Percentiles rank a stretch among this genome's conserved stretches.
phyloP scores from a whole-genome alignment of 2,113 vertebrate species.

The Triplophysa siluroides region DNA sequence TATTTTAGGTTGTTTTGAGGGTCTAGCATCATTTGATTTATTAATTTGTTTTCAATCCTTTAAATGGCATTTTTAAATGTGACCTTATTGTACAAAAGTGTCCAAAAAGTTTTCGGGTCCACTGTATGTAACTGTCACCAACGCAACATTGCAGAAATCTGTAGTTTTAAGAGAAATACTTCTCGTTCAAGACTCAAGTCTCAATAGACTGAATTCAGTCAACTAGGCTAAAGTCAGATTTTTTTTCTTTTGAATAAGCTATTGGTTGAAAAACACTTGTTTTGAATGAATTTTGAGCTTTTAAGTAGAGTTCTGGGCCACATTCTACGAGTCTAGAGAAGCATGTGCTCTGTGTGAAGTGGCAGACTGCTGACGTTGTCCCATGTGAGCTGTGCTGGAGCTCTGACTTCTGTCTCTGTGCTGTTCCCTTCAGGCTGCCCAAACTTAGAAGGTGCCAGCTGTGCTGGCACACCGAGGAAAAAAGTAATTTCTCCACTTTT shows the following conservation, averaged over 20 bases:
- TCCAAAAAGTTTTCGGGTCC: no score
- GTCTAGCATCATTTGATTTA: neutral
- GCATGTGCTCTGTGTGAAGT: slow-evolving; percentile 24
- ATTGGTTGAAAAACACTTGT: slow-evolving; percentile 27
- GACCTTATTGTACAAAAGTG: neutral
- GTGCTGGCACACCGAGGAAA: slow-evolving; percentile 67
- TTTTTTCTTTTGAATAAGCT: neutral
- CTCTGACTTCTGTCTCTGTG: slow-evolving; percentile 35
- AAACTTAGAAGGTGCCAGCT: slow-evolving; percentile 73
- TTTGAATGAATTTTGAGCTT: slow-evolving; percentile 19
- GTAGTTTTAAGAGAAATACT: neutral
- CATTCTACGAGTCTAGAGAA: neutral
- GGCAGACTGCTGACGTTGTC: slow-evolving; percentile 22
- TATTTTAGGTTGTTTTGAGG: no score
- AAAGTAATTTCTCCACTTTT: slow-evolving; percentile 40
- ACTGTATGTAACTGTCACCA: neutral
- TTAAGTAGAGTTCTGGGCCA: slow-evolving; percentile 35
- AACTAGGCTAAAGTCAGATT: neutral
- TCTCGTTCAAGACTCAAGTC: neutral
- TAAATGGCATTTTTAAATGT: neutral
- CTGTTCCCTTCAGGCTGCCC: slow-evolving; percentile 69
- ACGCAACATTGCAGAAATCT: neutral
- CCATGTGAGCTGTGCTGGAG: neutral
- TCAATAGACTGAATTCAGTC: neutral
- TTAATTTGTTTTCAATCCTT: neutral